These are phyloP conservation scores for Gorsachius goisagi DNA, from an alignment of 2,113 vertebrate genomes.

Conservation along the genomic window DNA sequence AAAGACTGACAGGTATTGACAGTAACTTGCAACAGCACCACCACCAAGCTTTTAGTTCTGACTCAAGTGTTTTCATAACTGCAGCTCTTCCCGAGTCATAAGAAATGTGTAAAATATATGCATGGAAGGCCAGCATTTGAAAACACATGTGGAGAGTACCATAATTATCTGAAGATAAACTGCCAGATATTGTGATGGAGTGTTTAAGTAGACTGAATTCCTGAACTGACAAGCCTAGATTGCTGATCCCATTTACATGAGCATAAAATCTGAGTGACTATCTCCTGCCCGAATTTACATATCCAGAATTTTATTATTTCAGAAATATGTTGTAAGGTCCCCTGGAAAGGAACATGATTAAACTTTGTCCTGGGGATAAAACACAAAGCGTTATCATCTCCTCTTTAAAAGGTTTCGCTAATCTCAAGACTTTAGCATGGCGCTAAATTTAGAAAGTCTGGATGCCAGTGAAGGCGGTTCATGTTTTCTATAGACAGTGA, in stretches of 20 bases:
- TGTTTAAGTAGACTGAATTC: not conserved
- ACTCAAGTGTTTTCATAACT: not conserved
- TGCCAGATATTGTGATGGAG: not conserved
- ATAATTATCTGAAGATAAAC: not conserved
- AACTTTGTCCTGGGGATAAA: slow-evolving; percentile 14
- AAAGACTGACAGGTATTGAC: not conserved
- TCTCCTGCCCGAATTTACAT: not conserved
- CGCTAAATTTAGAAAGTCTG: slow-evolving; percentile 21
- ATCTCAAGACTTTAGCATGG: not conserved
- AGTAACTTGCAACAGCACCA: not conserved
- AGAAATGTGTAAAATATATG: not conserved
- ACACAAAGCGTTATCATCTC: not conserved
- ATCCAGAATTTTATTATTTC: not conserved
- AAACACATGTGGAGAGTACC: not conserved
- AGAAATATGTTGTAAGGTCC: not conserved
- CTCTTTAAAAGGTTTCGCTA: not conserved
- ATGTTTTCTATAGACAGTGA: not conserved
- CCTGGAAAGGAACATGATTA: not conserved
- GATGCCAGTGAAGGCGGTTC: not conserved
- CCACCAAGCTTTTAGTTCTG: not conserved
- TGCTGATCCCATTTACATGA: not conserved
- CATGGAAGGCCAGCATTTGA: not conserved
- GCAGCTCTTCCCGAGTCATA: not conserved
- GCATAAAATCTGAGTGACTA: not conserved
- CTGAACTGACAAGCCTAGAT: not conserved